Conservation (phyloP, 2,797 vertebrate genomes). For the Galagoides demidoff region DNA sequence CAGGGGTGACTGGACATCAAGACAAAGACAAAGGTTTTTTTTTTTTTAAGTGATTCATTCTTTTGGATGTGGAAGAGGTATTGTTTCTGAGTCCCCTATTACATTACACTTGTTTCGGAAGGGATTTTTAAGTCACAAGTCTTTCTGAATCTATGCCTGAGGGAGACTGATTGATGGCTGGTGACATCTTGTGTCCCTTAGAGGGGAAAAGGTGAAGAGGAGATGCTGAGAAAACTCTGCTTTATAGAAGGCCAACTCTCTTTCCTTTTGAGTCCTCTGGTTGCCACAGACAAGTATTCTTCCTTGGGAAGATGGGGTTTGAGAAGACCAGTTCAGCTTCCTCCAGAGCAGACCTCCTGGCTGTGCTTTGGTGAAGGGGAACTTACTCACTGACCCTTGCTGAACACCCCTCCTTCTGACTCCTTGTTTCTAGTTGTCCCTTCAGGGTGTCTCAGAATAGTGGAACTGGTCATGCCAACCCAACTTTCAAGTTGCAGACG, state of each 20-base stretch:
- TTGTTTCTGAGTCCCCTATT: neutral
- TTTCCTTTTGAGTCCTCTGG: neutral
- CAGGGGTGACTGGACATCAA: neutral
- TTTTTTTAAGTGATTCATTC: neutral
- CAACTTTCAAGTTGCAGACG: conserved; percentile 88
- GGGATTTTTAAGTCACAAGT: neutral
- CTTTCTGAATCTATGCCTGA: neutral
- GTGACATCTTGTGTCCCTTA: neutral
- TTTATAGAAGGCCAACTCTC: neutral
- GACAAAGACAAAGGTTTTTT: neutral
- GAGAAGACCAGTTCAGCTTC: neutral
- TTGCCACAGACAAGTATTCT: neutral
- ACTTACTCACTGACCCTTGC: neutral
- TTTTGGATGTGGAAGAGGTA: neutral
- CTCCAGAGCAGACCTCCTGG: neutral
- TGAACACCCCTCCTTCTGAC: neutral
- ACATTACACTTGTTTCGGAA: neutral
- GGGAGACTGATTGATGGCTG: neutral
- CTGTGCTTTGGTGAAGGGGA: neutral
- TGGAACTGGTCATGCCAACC: conserved; percentile 86
- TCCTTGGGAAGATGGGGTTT: neutral
- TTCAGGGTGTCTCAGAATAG: conserved; percentile 78
- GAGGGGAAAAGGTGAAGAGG: neutral
- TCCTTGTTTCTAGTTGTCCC: conserved; percentile 69
- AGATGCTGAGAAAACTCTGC: neutral